phyloP scores from a whole-genome alignment of 1,140 invertebrate genomes.

The Papilio glaucus region DNA sequence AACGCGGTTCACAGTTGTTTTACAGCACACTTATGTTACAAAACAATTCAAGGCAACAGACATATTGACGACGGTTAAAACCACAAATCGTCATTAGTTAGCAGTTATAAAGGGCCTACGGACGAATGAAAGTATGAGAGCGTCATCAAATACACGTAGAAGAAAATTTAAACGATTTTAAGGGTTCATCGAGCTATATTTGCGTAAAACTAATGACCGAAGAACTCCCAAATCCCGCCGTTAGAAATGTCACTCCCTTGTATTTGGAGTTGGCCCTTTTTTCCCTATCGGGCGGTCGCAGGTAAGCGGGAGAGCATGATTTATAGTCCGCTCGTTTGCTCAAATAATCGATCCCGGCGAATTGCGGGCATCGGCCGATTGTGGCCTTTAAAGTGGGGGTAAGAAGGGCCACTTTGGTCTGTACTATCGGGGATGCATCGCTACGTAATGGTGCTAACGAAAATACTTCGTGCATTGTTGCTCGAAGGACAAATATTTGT shows the following conservation, averaged over 20 bases:
- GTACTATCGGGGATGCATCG: conserved; percentile 48
- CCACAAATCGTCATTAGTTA: no score
- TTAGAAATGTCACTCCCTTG: conserved; percentile 70
- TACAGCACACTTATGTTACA: no score
- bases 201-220: conserved; percentile 14
- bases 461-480: conserved; percentile 61
- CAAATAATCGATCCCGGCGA: conserved; percentile 73
- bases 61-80: no score
- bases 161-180: background rate
- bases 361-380: conserved; percentile 43
- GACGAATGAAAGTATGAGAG: no score
- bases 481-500: conserved; percentile 60
- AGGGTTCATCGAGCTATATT: background rate
- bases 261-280: conserved; percentile 66
- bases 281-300: conserved; percentile 75
- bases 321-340: conserved; percentile 76
- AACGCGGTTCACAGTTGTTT: no score
- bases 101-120: no score
- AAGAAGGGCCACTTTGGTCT: conserved; percentile 43
- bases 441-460: conserved; percentile 65
- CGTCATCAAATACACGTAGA: no score
- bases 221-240: conserved; percentile 43
- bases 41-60: no score
- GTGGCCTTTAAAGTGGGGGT: conserved; percentile 39
- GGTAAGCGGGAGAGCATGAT: conserved; percentile 76